Conservation (phyloP, 1,140 invertebrate species). For the Brachionus koreanus region DNA sequence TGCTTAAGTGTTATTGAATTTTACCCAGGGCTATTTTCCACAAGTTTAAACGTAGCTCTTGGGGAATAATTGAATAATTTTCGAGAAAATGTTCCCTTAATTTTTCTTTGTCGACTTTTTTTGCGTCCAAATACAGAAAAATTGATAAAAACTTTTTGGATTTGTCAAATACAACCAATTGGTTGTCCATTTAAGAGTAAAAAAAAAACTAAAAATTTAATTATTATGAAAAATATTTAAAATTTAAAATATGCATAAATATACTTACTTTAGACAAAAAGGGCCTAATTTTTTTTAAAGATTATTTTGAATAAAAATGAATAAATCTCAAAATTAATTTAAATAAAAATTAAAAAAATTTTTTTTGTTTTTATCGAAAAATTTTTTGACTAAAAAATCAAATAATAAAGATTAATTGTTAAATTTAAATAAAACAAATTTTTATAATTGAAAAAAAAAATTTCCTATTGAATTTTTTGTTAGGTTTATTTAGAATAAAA, state of each 20-base stretch:
- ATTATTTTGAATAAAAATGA: not conserved
- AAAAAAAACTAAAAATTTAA: not conserved
- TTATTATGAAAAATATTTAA: not conserved
- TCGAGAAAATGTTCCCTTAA: conserved; percentile 34
- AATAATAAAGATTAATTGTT: not conserved
- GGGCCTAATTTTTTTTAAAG: not conserved
- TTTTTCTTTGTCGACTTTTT: conserved; percentile 16
- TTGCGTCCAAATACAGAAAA: not conserved
- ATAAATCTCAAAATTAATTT: not conserved
- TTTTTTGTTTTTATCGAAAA: not conserved
- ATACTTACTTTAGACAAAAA: not conserved
- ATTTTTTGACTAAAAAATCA: not conserved
- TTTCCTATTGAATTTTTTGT: too few relatives aligned
- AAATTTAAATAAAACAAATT: not conserved
- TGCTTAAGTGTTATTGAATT: not conserved
- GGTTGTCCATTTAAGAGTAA: not conserved
- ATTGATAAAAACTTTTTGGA: not conserved
- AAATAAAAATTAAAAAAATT: not conserved
- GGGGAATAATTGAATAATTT: conserved; percentile 29
- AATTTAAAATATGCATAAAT: not conserved
- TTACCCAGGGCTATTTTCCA: conserved; percentile 36
- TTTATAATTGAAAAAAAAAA: not conserved
- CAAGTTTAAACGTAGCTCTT: conserved; percentile 26
- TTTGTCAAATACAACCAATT: not conserved
- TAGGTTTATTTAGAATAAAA: not conserved